Conservation (phyloP, 2,797 vertebrate species). For the Huso huso region DNA sequence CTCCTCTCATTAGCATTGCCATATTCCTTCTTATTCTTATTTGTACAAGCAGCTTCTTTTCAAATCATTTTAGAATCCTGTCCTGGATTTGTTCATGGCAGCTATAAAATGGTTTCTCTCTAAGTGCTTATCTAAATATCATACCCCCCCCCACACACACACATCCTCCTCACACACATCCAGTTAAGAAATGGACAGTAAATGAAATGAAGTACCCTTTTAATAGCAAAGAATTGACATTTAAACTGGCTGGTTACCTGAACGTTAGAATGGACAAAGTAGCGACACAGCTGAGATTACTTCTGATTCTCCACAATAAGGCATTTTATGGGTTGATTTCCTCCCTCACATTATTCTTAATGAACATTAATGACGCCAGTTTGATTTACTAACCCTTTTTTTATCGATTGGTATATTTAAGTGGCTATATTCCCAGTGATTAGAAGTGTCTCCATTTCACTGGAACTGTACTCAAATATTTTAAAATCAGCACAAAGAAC, state of each 20-base stretch:
- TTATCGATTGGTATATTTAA: slow-evolving; percentile 1
- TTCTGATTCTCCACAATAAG: neutral
- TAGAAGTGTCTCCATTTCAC: neutral
- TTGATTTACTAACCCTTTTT: neutral
- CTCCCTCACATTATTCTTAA: neutral
- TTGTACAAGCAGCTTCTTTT: neutral
- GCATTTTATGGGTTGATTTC: neutral
- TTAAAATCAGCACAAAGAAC: too few relatives aligned
- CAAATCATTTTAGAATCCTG: neutral
- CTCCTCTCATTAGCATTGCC: neutral
- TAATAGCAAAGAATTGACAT: slow-evolving; percentile 14
- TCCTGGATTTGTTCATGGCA: neutral
- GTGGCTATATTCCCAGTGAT: neutral
- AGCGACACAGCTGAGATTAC: neutral
- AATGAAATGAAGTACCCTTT: slow-evolving; percentile 9
- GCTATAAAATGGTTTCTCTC: neutral
- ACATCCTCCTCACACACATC: neutral
- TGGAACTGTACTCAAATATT: too few relatives aligned
- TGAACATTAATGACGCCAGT: neutral
- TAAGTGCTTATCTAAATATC: slow-evolving; percentile 1
- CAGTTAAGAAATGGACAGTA: neutral
- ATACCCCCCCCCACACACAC: neutral
- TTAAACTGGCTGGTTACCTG: neutral
- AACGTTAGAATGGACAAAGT: neutral
- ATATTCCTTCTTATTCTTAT: neutral